These are phyloP conservation scores for Clavelina lepadiformis DNA, from an alignment of 23 tunicate species.

Conservation along the genomic window DNA sequence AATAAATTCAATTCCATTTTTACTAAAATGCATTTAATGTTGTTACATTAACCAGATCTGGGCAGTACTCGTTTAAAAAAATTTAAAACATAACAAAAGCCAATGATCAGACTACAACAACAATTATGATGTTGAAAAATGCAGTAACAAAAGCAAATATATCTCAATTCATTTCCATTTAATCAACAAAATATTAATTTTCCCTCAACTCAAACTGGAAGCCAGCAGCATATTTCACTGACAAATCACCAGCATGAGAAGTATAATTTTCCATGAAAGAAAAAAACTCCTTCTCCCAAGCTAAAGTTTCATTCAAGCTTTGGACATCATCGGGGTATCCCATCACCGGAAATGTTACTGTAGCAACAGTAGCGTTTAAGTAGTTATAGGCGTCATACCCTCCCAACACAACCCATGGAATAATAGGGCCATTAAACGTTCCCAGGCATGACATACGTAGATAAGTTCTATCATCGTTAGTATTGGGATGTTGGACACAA, in stretches of 20 bases:
- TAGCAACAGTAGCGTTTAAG: slow-evolving; percentile 83
- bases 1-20: no score
- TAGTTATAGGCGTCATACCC: slow-evolving; percentile 68
- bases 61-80: no score
- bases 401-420: slow-evolving; percentile 93
- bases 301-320: slow-evolving; percentile 57
- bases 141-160: no score
- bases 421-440: slow-evolving; percentile 88
- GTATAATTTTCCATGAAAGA: slow-evolving; percentile 59
- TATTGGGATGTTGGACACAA: slow-evolving; percentile 64
- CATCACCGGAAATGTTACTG: slow-evolving; percentile 73
- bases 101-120: no score
- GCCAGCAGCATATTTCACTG: slow-evolving; percentile 63
- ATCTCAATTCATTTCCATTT: no score
- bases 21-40: no score
- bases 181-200: no score
- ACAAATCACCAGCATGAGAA: slow-evolving; percentile 24
- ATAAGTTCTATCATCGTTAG: slow-evolving; percentile 66
- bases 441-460: slow-evolving; percentile 93
- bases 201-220: slow-evolving; percentile 81
- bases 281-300: slow-evolving; percentile 84
- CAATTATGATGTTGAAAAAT: no score
- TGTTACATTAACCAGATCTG: no score
- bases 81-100: no score
- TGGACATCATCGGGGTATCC: slow-evolving; percentile 47